Base-by-base conservation (phyloP, 2,113 vertebrate species). In the Pteropus alecto region DNA sequence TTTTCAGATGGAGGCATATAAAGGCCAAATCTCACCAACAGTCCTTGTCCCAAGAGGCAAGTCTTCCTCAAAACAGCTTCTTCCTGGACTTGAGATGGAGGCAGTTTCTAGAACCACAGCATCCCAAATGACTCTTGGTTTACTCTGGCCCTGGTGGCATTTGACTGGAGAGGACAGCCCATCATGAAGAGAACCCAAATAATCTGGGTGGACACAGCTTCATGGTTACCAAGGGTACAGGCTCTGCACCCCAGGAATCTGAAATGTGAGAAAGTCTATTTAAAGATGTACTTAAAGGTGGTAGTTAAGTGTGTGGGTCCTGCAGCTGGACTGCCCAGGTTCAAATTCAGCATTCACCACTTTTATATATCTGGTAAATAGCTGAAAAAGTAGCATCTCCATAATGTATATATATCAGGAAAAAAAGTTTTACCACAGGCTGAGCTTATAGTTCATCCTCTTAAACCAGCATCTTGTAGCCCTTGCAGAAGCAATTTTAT, bases 401-500 rank as follows among this genome's bases (percentile, higher is more conserved):
- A 41, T 38, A 56, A 79, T 81, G 14, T 21, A 1, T n/a, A 22
- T 38, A 38, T 58, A 78, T 73, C 38, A 76, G 35, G 56, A 63
- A 67, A 94, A 63, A 87, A 24, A 63, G 46, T 94, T 92, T 82
- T 38, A 81, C 38, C 19, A 11, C 10, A 48, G 67, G 43, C 28
- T 7, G 26, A 73, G 56, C 68, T 93, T 93, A 43, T 83, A 81
- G 56, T 93, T 96, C 38, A 43, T 38, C 35, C 63, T 87, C 89
- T 96, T 93, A 93, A 92, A 95, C 18, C 16, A 89, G 74, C 85
- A 65, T 92, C 48, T 38, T 70, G 4, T 51, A 82, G 58, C 33
- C 74, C n/a, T 84, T 67, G 33, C 10, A 46, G 77, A 85, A 81
- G 46, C 76, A 70, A 70, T 74, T 94, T 96, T 77, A 95, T 77